A percentile compares a stretch with the other conserved stretches of the same genome.
Evolutionary conservation across 2,888 invertebrate genomes (phyloP).

Genomic region (Sphinx pinastri): DNA sequence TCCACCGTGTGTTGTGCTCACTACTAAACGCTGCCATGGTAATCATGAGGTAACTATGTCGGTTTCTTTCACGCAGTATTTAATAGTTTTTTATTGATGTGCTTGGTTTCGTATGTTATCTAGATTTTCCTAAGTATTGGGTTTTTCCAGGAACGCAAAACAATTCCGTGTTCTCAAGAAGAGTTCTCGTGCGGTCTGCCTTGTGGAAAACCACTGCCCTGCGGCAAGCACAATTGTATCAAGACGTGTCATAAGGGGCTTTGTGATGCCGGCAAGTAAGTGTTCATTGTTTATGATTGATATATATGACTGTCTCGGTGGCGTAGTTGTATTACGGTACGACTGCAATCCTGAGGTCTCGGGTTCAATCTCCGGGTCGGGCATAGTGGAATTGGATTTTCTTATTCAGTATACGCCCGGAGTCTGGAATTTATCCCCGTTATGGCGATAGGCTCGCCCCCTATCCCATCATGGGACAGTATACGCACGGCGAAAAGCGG

Average conservation of each 20-base stretch:
- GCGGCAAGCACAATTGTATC: conserved; percentile 93
- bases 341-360: too few species aligned
- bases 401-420: too few species aligned
- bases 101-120: too few species aligned
- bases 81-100: neutral
- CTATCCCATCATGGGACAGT: too few species aligned
- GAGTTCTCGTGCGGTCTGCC: conserved; percentile 96
- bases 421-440: too few species aligned
- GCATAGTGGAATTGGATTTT: too few species aligned
- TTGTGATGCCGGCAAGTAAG: conserved; percentile 86
- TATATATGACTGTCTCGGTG: neutral
- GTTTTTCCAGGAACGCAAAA: conserved; percentile 87
- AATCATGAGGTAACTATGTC: conserved; percentile 90
- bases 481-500: too few species aligned
- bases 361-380: too few species aligned
- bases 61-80: conserved; percentile 90
- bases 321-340: too few species aligned
- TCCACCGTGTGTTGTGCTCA: conserved; percentile 81
- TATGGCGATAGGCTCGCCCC: too few species aligned
- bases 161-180: conserved; percentile 93
- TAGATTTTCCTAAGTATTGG: too few species aligned
- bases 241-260: conserved; percentile 90
- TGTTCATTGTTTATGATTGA: conserved; percentile 31
- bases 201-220: conserved; percentile 91
- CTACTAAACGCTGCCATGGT: conserved; percentile 86